These are phyloP conservation scores for Drosophila paranaensis DNA, from an alignment of 2,888 invertebrate genomes.

Conservation along the genomic window DNA sequence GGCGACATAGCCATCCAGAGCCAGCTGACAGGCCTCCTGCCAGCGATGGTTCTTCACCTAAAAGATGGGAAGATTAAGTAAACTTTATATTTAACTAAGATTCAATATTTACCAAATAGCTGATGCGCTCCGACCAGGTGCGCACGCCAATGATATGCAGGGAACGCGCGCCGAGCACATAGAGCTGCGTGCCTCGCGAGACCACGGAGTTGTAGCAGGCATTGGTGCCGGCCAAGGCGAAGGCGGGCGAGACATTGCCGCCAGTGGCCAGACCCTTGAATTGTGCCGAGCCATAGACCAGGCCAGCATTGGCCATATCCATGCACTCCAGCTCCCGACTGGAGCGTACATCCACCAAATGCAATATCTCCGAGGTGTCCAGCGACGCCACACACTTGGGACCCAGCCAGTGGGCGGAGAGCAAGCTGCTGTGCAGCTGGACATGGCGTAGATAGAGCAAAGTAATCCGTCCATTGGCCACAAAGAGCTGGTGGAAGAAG, in stretches of 20 bases:
- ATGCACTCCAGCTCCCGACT: constrained; percentile 94
- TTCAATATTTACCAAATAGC: constrained; percentile 86
- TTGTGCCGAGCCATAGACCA: constrained; percentile 94
- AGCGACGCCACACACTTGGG: constrained; percentile 93
- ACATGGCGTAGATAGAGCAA: constrained; percentile 89
- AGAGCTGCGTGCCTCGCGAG: constrained; percentile 88
- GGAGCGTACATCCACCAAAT: constrained; percentile 94
- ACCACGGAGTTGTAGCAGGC: constrained; percentile 91
- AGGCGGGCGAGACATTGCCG: constrained; percentile 92
- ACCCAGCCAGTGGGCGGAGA: constrained; percentile 93
- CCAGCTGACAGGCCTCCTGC: constrained; percentile 87
- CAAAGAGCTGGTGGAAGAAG: constrained; percentile 91
- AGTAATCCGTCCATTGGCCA: constrained; percentile 86
- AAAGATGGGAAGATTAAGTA: background rate
- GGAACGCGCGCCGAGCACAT: constrained; percentile 89
- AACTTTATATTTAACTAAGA: background rate
- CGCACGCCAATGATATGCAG: constrained; percentile 87
- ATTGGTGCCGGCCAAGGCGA: constrained; percentile 87
- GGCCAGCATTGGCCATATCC: constrained; percentile 91
- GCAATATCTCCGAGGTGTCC: constrained; percentile 93
- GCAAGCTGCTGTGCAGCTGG: constrained; percentile 89
- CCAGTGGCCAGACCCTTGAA: constrained; percentile 97
- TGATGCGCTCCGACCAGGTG: constrained; percentile 89
- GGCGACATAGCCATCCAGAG: constrained; percentile 85
- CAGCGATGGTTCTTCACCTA: constrained; percentile 86